These are phyloP conservation scores for Coregonus clupeaformis DNA, from an alignment of 2,113 vertebrate genomes.

Conservation along the genomic window DNA sequence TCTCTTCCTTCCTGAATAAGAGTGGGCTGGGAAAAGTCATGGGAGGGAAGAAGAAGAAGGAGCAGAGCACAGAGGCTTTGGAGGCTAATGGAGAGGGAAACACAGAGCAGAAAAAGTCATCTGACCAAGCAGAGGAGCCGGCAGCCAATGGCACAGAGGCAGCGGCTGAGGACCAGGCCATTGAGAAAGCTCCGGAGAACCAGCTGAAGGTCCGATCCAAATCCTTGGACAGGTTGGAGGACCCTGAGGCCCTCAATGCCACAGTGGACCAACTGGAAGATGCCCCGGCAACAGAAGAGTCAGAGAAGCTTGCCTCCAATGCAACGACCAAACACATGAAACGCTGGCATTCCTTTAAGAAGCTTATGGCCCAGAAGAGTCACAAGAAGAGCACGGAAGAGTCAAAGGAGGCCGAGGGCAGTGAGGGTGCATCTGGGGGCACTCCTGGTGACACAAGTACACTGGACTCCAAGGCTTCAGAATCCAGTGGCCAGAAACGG, in stretches of 20 bases:
- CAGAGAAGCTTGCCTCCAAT: constrained; percentile 60
- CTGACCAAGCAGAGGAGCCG: constrained; percentile 57
- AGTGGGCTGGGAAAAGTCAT: constrained; percentile 79
- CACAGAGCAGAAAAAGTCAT: constrained; percentile 53
- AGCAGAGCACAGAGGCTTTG: constrained; percentile 43
- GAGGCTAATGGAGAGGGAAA: constrained; percentile 53
- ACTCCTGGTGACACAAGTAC: constrained; percentile 68
- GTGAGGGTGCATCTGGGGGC: constrained; percentile 62
- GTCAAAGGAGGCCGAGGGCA: constrained; percentile 53
- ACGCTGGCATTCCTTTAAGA: constrained; percentile 82
- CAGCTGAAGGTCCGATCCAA: constrained; percentile 68
- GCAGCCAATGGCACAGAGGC: constrained; percentile 50
- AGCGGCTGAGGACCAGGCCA: constrained; percentile 42
- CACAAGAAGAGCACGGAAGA: constrained; percentile 72
- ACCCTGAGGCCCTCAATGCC: constrained; percentile 62
- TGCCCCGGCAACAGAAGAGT: constrained; percentile 51
- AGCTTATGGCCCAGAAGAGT: constrained; percentile 76
- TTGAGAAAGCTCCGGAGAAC: constrained; percentile 61
- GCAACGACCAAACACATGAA: constrained; percentile 72
- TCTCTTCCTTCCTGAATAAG: constrained; percentile 78
- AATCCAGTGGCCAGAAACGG: constrained; percentile 67
- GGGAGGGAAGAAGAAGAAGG: constrained; percentile 75
- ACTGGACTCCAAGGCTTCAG: constrained; percentile 72
- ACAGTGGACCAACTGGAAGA: constrained; percentile 64
- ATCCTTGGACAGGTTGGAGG: constrained; percentile 75